These are phyloP conservation scores for Lordiphosa stackelbergi DNA, from an alignment of 1,140 invertebrate species.

Conservation along the genomic window DNA sequence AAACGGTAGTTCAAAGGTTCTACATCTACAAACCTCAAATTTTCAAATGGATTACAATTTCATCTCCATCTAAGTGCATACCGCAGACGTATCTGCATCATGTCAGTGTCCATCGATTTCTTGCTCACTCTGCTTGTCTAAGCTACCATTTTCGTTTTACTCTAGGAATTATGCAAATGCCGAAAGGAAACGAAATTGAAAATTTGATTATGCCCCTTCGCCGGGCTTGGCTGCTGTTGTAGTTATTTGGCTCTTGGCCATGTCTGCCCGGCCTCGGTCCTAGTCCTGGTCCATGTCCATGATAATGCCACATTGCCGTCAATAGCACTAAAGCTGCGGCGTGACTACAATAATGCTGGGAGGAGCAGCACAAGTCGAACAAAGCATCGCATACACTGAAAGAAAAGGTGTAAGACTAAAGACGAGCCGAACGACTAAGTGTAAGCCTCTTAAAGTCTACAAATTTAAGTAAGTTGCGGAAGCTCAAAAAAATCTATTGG, in stretches of 20 bases:
- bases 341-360: constrained; percentile 29
- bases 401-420: constrained; percentile 14
- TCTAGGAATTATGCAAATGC: constrained; percentile 42
- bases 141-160: constrained; percentile 11
- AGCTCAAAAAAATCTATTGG: constrained; percentile 1
- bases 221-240: constrained; percentile 4
- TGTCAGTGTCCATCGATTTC: not conserved
- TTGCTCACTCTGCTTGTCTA: too few species aligned
- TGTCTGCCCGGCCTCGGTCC: constrained; percentile 8
- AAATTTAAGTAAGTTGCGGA: not conserved
- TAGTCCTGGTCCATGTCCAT: constrained; percentile 15
- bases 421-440: not conserved
- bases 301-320: constrained; percentile 42
- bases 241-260: constrained; percentile 18
- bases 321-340: constrained; percentile 31
- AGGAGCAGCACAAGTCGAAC: constrained; percentile 3
- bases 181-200: constrained; percentile 37
- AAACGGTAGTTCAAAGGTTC: too few species aligned
- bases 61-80: too few species aligned
- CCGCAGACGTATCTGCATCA: not conserved
- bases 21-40: too few species aligned
- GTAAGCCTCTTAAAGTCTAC: constrained; percentile 5
- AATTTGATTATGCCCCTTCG: constrained; percentile 38
- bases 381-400: constrained; percentile 19
- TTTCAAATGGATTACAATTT: too few species aligned